Evolutionary conservation across 1,140 invertebrate genomes (phyloP).

Genomic region (Ooceraea biroi): DNA sequence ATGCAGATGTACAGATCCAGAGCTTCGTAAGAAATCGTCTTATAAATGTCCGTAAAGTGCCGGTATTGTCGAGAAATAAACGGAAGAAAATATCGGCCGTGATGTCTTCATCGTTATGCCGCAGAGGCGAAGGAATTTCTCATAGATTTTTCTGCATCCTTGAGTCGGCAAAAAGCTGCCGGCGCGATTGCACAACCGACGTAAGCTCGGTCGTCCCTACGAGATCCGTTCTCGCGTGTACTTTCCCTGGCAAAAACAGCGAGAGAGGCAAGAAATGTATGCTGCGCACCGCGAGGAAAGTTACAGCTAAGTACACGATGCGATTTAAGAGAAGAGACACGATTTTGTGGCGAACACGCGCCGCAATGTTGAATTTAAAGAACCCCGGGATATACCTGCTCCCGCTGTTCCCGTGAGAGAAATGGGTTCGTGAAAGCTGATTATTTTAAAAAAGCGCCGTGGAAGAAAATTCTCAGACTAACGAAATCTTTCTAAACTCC

Average conservation of each 20-base stretch:
- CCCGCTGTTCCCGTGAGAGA: slow-evolving; percentile 41
- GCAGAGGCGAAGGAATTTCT: not conserved
- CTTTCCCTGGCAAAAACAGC: not conserved
- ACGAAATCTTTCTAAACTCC: not conserved
- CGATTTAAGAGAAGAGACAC: slow-evolving; percentile 44
- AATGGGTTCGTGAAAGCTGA: slow-evolving; percentile 21
- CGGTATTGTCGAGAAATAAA: not conserved
- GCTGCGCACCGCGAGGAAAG: not conserved
- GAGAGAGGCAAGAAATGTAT: slow-evolving; percentile 10
- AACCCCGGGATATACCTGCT: slow-evolving; percentile 1
- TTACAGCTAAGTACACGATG: slow-evolving; percentile 21
- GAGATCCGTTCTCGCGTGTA: slow-evolving; percentile 14
- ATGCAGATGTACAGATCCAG: not conserved
- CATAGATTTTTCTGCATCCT: slow-evolving; percentile 10
- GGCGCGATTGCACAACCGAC: not conserved
- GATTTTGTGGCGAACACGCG: not conserved
- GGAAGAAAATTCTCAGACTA: slow-evolving; percentile 10
- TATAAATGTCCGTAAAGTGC: not conserved
- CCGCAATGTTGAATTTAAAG: slow-evolving; percentile 35
- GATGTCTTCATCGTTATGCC: not conserved
- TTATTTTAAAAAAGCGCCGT: slow-evolving; percentile 25
- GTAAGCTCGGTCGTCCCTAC: not conserved
- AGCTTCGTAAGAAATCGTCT: slow-evolving; percentile 3
- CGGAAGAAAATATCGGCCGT: not conserved
- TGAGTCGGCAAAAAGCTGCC: not conserved